These are phyloP conservation scores for Cephus runcator DNA, from an alignment of 2,888 invertebrate species.

Conservation along the genomic window DNA sequence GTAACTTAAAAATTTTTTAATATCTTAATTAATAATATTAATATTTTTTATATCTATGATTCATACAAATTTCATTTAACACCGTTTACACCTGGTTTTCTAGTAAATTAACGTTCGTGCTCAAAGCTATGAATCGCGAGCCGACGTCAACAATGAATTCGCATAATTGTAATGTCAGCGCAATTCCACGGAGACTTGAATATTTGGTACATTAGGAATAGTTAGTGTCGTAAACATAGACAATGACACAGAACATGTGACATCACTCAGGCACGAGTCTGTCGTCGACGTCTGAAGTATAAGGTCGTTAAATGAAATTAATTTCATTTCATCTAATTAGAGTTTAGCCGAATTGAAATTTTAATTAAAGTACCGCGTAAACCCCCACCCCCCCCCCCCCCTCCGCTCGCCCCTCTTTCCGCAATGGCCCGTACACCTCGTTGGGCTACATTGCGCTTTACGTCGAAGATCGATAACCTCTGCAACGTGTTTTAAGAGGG, in stretches of 20 bases:
- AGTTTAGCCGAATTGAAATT: conserved; percentile 12
- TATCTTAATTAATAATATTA: no score
- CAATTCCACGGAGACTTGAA: neutral
- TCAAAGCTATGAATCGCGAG: neutral
- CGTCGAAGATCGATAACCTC: neutral
- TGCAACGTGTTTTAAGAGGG: neutral
- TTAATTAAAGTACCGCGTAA: conserved; percentile 6
- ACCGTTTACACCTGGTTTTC: no score
- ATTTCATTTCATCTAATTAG: neutral
- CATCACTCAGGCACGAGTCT: neutral
- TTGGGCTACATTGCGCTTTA: neutral
- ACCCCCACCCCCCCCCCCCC: no score
- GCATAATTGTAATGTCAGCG: neutral
- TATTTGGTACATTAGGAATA: neutral
- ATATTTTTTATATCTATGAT: no score
- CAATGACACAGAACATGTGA: neutral
- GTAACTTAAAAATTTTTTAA: no score
- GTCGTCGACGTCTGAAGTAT: neutral
- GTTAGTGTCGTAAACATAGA: neutral
- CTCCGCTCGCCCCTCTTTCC: neutral
- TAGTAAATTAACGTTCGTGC: neutral
- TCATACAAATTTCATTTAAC: no score
- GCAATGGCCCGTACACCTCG: neutral
- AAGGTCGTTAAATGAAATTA: neutral
- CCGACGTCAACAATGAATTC: neutral